Percentiles rank a stretch among this genome's conserved stretches.
phyloP scores from a whole-genome alignment of 1,140 invertebrate genomes.

The Pseudomyrmex cubaensis region DNA sequence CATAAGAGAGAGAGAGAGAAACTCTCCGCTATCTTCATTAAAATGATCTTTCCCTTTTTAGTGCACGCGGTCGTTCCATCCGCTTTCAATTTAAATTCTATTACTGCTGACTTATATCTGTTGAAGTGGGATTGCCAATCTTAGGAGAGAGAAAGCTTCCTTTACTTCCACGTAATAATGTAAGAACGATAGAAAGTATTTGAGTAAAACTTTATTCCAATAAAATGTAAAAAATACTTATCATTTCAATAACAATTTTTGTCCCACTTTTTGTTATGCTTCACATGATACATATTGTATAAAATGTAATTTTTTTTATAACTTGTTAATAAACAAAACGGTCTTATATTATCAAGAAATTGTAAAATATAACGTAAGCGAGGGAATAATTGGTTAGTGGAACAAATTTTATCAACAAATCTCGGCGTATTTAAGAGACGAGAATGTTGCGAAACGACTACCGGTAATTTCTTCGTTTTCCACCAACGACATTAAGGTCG shows the following conservation, averaged over 20 bases:
- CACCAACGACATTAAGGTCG: conserved; percentile 40
- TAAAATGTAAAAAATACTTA: background rate
- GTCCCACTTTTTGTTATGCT: background rate
- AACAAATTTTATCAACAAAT: conserved; percentile 8
- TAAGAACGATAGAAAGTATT: background rate
- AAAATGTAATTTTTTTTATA: too few relatives aligned
- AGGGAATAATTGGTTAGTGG: conserved; percentile 21
- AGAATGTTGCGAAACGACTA: conserved; percentile 20
- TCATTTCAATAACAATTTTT: background rate
- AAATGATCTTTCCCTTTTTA: conserved; percentile 42
- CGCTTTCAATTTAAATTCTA: conserved; percentile 50
- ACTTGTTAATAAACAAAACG: too few relatives aligned
- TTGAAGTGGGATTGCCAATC: background rate
- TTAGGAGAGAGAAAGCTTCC: conserved; percentile 11
- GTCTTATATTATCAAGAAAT: background rate
- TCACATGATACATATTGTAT: background rate
- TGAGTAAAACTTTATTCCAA: conserved; percentile 22
- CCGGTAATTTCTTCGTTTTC: conserved; percentile 20
- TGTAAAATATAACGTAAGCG: background rate
- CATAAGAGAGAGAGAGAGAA: background rate
- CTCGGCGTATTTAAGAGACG: conserved; percentile 3
- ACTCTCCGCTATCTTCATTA: conserved; percentile 25
- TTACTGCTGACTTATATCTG: conserved; percentile 26
- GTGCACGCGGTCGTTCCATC: background rate
- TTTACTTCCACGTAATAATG: conserved; percentile 25